Conservation (phyloP, 2,888 invertebrate species). For the Euclidia mi region DNA sequence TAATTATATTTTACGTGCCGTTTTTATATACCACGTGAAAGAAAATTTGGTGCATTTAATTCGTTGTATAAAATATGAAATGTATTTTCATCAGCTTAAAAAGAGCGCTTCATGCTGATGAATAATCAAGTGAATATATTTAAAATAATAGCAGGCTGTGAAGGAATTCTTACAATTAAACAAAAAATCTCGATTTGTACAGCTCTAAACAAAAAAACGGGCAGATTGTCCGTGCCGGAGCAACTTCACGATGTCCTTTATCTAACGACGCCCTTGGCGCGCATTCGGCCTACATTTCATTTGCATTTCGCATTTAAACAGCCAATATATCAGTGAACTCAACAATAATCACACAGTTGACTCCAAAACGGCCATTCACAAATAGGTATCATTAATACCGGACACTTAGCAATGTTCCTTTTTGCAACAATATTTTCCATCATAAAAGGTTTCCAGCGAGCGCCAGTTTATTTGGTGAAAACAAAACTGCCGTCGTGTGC, state of each 20-base stretch:
- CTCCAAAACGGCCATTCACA: constrained; percentile 26
- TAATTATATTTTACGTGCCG: too few species aligned
- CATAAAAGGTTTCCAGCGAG: constrained; percentile 52
- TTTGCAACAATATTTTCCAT: constrained; percentile 45
- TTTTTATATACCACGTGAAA: too few species aligned
- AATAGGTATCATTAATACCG: constrained; percentile 32
- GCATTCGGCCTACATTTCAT: constrained; percentile 10
- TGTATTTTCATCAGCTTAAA: too few species aligned
- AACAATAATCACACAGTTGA: constrained; percentile 26
- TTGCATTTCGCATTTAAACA: constrained; percentile 18
- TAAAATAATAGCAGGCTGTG: too few species aligned
- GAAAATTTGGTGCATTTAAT: too few species aligned
- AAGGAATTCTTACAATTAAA: too few species aligned
- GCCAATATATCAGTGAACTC: constrained; percentile 27
- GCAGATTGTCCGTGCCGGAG: neutral
- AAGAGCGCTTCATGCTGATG: too few species aligned
- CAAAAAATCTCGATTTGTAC: neutral
- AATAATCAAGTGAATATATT: too few species aligned
- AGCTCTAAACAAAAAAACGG: neutral
- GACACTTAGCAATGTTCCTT: constrained; percentile 50
- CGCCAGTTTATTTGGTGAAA: constrained; percentile 53
- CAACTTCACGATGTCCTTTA: constrained; percentile 6
- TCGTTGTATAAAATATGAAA: too few species aligned
- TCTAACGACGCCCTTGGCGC: constrained; percentile 9
- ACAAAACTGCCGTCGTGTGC: constrained; percentile 52